Percentiles rank a stretch among this genome's conserved stretches.
phyloP scores from a whole-genome alignment of 2,888 invertebrate species.

The Acanthosepion lycidas region DNA sequence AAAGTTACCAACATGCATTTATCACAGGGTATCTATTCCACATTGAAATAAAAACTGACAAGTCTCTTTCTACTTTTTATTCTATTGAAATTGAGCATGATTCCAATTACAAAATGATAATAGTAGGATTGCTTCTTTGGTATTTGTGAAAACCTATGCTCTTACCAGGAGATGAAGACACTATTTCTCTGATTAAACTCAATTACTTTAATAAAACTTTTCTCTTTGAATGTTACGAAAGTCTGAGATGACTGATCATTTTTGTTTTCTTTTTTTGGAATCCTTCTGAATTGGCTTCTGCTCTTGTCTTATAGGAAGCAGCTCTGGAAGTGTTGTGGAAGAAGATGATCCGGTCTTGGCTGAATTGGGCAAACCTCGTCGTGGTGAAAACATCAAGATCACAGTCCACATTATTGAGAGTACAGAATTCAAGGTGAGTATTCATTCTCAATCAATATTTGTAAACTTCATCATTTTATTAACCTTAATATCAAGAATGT shows the following conservation, averaged over 20 bases:
- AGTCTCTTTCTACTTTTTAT: too few species aligned
- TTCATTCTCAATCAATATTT: not conserved
- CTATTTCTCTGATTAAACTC: too few species aligned
- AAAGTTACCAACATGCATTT: too few species aligned
- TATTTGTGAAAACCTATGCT: too few species aligned
- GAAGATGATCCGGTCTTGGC: slow-evolving; percentile 72
- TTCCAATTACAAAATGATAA: too few species aligned
- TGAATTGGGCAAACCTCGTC: slow-evolving; percentile 88
- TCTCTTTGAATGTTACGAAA: not conserved
- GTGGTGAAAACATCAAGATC: slow-evolving; percentile 89
- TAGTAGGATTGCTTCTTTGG: too few species aligned
- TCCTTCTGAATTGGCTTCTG: not conserved
- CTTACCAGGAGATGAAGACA: too few species aligned
- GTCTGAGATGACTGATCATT: not conserved
- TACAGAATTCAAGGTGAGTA: slow-evolving; percentile 95
- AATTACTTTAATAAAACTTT: not conserved
- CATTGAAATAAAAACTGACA: too few species aligned
- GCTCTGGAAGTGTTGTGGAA: slow-evolving; percentile 46
- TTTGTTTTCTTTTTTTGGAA: not conserved
- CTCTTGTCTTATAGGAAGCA: not conserved
- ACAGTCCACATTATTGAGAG: slow-evolving; percentile 96
- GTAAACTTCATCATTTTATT: too few species aligned
- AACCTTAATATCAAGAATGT: too few species aligned
- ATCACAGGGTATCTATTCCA: too few species aligned
- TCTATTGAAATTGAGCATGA: too few species aligned